A percentile compares a stretch with the other conserved stretches of the same genome.
These are phyloP conservation scores for Pasiphila rectangulata DNA, from an alignment of 2,888 invertebrate genomes.

Conservation along the genomic window DNA sequence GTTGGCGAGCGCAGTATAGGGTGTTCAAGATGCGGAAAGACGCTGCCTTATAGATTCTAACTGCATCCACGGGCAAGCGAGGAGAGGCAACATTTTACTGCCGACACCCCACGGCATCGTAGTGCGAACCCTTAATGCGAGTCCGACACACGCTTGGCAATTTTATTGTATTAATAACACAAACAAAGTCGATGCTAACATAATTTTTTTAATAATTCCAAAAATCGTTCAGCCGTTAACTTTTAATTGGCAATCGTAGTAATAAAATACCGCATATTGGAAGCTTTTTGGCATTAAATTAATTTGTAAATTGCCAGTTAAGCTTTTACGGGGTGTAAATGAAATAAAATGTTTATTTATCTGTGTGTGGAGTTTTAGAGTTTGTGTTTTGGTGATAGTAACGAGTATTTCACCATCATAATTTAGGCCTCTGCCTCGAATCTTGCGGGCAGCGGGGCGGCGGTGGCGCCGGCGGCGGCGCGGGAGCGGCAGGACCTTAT, in stretches of 20 bases:
- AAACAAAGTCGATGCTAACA: neutral
- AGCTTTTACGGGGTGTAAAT: neutral
- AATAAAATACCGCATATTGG: neutral
- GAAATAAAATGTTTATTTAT: neutral
- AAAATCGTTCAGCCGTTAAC: neutral
- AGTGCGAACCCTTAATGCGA: too few relatives aligned
- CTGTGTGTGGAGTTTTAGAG: neutral
- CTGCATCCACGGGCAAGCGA: too few relatives aligned
- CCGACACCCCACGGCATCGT: too few relatives aligned
- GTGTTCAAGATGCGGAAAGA: too few relatives aligned
- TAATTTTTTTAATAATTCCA: neutral
- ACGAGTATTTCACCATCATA: neutral
- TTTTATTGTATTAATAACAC: neutral
- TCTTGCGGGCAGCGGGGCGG: too few relatives aligned
- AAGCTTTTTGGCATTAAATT: neutral
- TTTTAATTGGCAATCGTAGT: conserved; percentile 1
- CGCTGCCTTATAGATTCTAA: too few relatives aligned
- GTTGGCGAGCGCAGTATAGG: too few relatives aligned
- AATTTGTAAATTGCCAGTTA: neutral
- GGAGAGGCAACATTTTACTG: too few relatives aligned
- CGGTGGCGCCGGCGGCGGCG: too few relatives aligned
- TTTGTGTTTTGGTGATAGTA: neutral
- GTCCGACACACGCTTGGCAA: too few relatives aligned
- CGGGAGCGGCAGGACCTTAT: too few relatives aligned
- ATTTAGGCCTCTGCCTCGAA: too few relatives aligned